Percentiles rank a stretch among this genome's conserved stretches.
phyloP scores from a whole-genome alignment of 2,888 invertebrate genomes.

The Rhaphigaster nebulosa region DNA sequence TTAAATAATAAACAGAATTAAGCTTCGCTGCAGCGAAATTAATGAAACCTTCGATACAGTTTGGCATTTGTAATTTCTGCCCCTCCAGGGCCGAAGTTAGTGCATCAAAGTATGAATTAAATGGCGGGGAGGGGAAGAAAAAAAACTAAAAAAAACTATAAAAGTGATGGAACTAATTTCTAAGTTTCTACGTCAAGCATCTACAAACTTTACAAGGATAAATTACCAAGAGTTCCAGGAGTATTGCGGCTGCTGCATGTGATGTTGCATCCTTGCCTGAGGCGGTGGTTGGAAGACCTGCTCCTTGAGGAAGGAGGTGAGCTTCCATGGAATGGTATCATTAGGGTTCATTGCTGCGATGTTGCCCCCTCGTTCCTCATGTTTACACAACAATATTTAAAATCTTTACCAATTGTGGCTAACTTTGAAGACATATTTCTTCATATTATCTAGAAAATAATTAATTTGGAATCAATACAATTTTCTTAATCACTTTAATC shows the following conservation, averaged over 20 bases:
- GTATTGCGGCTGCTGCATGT: slow-evolving; percentile 3
- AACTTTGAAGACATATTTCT: slow-evolving; percentile 34
- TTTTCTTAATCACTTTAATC: background rate
- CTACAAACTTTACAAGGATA: background rate
- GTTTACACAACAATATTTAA: background rate
- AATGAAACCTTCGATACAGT: background rate
- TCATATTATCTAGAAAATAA: slow-evolving; percentile 41
- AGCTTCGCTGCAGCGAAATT: background rate
- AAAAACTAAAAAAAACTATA: background rate
- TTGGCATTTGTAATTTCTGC: background rate
- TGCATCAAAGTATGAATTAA: slow-evolving; percentile 13
- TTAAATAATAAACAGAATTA: background rate
- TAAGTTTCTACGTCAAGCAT: slow-evolving; percentile 10
- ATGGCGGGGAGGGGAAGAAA: background rate
- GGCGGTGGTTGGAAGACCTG: slow-evolving; percentile 19
- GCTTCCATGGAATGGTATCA: slow-evolving; percentile 27
- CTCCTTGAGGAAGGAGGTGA: slow-evolving; percentile 42
- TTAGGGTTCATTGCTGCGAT: slow-evolving; percentile 23
- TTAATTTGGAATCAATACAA: background rate
- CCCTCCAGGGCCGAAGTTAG: background rate
- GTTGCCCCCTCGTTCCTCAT: slow-evolving; percentile 19
- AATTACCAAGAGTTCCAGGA: slow-evolving; percentile 36
- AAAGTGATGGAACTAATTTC: slow-evolving; percentile 9
- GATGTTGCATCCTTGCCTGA: background rate
- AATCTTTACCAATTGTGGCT: background rate